Evolutionary conservation across 2,797 vertebrate species (phyloP).

Genomic region (Eurystomus glaucurus): DNA sequence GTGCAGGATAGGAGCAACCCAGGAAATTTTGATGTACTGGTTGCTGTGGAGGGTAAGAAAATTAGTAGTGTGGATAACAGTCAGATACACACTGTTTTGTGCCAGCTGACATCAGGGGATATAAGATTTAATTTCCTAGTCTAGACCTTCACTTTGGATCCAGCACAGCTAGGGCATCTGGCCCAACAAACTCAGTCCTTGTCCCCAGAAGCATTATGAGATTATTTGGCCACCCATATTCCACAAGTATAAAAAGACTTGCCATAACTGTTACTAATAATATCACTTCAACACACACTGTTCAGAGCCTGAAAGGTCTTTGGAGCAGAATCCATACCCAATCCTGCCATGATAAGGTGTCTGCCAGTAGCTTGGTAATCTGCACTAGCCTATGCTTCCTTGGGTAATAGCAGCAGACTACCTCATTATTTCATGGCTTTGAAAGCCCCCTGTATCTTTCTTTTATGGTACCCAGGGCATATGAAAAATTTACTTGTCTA

Average conservation of each 20-base stretch:
- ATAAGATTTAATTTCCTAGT: neutral
- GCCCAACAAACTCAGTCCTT: neutral
- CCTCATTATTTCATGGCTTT: neutral
- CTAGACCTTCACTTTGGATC: neutral
- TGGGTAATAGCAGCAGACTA: neutral
- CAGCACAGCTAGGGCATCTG: neutral
- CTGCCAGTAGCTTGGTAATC: neutral
- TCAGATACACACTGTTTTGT: neutral
- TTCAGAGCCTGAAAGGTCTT: neutral
- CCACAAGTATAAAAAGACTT: neutral
- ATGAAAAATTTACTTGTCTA: neutral
- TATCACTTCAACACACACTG: neutral
- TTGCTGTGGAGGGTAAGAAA: neutral
- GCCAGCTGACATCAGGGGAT: neutral
- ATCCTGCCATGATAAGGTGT: neutral
- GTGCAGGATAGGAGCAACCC: neutral
- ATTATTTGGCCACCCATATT: neutral
- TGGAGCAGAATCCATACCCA: fast-evolving
- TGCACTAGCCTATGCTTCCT: neutral
- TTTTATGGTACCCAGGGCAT: neutral
- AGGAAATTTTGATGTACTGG: neutral
- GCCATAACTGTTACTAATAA: neutral
- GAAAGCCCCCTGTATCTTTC: neutral
- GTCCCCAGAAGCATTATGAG: neutral
- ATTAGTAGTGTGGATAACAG: neutral